phyloP scores from a whole-genome alignment of 1,140 invertebrate species.

The Drosophila pseudoananassae region DNA sequence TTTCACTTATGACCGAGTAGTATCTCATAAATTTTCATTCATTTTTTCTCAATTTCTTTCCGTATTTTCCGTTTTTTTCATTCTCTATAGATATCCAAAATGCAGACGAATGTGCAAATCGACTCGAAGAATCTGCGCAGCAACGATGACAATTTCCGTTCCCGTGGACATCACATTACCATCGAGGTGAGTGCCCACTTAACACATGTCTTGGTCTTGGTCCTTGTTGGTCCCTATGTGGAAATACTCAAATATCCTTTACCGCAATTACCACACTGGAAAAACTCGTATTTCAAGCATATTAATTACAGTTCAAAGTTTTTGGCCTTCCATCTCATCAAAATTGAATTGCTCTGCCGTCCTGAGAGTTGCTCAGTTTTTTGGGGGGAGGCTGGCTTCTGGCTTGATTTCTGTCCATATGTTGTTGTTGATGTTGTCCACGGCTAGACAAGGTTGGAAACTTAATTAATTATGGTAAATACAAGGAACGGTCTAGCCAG shows the following conservation, averaged over 20 bases:
- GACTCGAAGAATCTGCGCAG: conserved; percentile 87
- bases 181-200: conserved; percentile 75
- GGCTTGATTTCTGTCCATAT: conserved; percentile 14
- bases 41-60: too few relatives aligned
- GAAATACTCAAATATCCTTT: background rate
- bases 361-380: conserved; percentile 16
- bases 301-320: conserved; percentile 65
- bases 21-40: conserved; percentile 57
- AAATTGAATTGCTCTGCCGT: conserved; percentile 42
- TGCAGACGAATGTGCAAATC: conserved; percentile 89
- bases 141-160: conserved; percentile 85
- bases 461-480: conserved; percentile 53
- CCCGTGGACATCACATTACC: conserved; percentile 85
- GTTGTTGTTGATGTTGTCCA: background rate
- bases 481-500: conserved; percentile 2
- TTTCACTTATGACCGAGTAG: conserved; percentile 43
- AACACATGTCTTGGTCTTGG: conserved; percentile 16
- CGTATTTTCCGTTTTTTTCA: background rate
- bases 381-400: background rate
- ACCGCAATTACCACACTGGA: background rate
- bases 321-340: conserved; percentile 15
- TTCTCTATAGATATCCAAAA: conserved; percentile 65
- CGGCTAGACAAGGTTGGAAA: conserved; percentile 26
- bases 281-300: conserved; percentile 29
- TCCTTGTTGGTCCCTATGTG: background rate